A percentile compares a stretch with the other conserved stretches of the same genome.
Evolutionary conservation across 2,888 invertebrate species (phyloP).

Genomic region (Brassicogethes aeneus): DNA sequence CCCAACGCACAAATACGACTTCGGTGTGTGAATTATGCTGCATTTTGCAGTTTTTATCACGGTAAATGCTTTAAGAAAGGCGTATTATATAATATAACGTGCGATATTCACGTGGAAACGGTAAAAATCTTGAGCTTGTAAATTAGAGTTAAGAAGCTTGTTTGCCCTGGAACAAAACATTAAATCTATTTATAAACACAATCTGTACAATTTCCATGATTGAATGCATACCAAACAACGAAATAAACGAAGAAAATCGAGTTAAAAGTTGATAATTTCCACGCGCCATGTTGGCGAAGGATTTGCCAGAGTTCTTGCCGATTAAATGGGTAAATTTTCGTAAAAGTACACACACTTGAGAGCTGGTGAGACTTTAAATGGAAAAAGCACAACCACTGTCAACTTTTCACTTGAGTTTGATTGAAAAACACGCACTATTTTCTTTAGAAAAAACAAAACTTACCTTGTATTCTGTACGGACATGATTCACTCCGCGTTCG

Average conservation of each 20-base stretch:
- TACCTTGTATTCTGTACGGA: conserved; percentile 75
- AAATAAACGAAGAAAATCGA: not conserved
- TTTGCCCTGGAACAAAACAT: not conserved
- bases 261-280: conserved; percentile 2
- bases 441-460: conserved; percentile 44
- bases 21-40: not conserved
- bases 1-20: not conserved
- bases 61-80: too few species aligned
- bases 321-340: conserved; percentile 20
- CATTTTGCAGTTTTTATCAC: too few species aligned
- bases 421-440: conserved; percentile 14
- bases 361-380: conserved; percentile 9
- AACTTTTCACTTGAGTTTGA: conserved; percentile 11
- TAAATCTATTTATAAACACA: not conserved
- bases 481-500: conserved; percentile 71
- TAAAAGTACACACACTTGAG: conserved; percentile 19
- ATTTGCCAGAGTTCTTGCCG: conserved; percentile 37
- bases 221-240: not conserved
- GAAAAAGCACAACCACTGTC: not conserved
- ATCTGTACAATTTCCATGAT: not conserved
- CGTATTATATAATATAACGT: conserved; percentile 23
- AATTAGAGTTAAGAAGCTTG: not conserved
- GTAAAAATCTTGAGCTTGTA: not conserved
- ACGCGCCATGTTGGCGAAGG: conserved; percentile 53
- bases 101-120: conserved; percentile 27